These are phyloP conservation scores for Ectemnius continuus DNA, from an alignment of 2,888 invertebrate species.

Conservation along the genomic window DNA sequence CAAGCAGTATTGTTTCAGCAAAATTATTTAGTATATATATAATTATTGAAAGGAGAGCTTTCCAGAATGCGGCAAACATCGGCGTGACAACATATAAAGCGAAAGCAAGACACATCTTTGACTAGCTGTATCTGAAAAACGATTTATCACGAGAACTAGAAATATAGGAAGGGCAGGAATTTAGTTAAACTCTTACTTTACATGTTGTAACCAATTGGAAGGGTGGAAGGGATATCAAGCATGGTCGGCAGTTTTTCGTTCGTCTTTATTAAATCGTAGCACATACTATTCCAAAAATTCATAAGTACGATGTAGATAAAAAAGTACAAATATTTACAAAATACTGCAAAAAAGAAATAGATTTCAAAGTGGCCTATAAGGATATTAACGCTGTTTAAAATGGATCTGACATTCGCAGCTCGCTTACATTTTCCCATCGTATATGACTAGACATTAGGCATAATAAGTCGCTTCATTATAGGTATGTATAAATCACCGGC, in stretches of 20 bases:
- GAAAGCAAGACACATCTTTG: conserved; percentile 1
- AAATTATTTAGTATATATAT: not conserved
- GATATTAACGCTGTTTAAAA: conserved; percentile 62
- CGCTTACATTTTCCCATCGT: conserved; percentile 50
- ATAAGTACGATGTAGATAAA: conserved; percentile 68
- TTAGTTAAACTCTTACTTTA: not conserved
- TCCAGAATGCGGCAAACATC: not conserved
- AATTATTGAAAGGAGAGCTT: not conserved
- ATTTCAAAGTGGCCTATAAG: conserved; percentile 54
- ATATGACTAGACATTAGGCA: conserved; percentile 62
- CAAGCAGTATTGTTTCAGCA: not conserved
- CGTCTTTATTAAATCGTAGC: conserved; percentile 63
- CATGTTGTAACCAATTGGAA: not conserved
- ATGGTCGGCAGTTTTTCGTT: conserved; percentile 29
- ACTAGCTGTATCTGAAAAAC: not conserved
- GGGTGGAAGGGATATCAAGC: not conserved
- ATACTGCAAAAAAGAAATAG: conserved; percentile 66
- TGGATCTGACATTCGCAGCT: conserved; percentile 55
- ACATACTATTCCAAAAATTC: conserved; percentile 64
- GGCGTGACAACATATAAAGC: not conserved
- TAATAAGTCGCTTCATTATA: conserved; percentile 48
- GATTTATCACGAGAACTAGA: not conserved
- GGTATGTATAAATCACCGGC: conserved; percentile 34
- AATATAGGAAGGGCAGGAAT: not conserved
- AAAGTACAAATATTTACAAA: conserved; percentile 76